Percentiles rank a stretch among this genome's conserved stretches.
These are phyloP conservation scores for Meiosimyza platycephala DNA, from an alignment of 2,888 invertebrate genomes.

Conservation along the genomic window DNA sequence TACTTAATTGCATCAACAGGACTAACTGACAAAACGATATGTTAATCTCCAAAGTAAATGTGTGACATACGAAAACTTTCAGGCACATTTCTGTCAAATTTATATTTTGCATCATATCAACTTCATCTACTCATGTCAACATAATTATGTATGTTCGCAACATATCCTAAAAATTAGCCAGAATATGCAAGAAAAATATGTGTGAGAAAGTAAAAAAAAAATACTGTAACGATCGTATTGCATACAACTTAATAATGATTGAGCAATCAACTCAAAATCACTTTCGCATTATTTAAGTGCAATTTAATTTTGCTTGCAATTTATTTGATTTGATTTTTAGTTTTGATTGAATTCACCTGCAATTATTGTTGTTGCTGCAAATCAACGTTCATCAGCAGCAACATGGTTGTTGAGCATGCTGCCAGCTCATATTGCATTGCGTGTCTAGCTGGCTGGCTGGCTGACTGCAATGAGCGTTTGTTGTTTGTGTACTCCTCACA, in stretches of 20 bases:
- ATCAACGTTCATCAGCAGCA: neutral
- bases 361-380: neutral
- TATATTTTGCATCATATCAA: too few relatives aligned
- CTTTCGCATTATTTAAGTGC: slow-evolving; percentile 21
- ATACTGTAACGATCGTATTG: neutral
- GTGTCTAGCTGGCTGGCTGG: slow-evolving; percentile 5
- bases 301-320: neutral
- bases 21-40: too few relatives aligned
- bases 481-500: neutral
- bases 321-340: slow-evolving; percentile 6
- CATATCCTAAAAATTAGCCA: neutral
- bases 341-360: slow-evolving; percentile 15
- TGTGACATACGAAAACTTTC: too few relatives aligned
- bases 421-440: slow-evolving; percentile 22
- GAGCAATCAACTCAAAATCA: slow-evolving; percentile 28
- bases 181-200: neutral
- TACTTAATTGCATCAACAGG: too few relatives aligned
- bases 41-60: too few relatives aligned
- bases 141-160: too few relatives aligned
- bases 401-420: slow-evolving; percentile 8
- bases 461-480: neutral
- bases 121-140: too few relatives aligned
- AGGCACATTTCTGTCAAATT: too few relatives aligned
- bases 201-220: neutral
- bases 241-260: neutral